phyloP scores from a whole-genome alignment of 2,888 invertebrate genomes.

The Drosophila pegasa region DNA sequence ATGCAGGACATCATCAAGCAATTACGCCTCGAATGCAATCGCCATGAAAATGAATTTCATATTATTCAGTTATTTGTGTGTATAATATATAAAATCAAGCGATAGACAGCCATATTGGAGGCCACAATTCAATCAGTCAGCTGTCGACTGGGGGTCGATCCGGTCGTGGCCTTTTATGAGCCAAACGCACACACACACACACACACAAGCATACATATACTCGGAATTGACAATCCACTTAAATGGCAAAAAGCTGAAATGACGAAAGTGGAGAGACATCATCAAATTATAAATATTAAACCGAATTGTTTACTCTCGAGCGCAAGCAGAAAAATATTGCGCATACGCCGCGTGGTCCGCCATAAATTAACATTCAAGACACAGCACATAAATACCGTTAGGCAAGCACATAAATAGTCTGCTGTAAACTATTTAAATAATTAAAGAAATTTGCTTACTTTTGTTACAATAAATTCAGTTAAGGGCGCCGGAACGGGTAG shows the following conservation, averaged over 20 bases:
- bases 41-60: not conserved
- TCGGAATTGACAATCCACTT: conserved; percentile 52
- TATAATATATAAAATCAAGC: not conserved
- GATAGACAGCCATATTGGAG: conserved; percentile 33
- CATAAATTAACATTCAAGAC: conserved; percentile 30
- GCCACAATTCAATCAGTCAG: conserved; percentile 64
- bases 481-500: too few species aligned
- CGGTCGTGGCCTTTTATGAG: conserved; percentile 47
- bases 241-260: conserved; percentile 38
- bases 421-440: not conserved
- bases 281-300: conserved; percentile 63
- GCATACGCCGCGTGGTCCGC: conserved; percentile 55
- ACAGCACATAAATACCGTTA: conserved; percentile 32
- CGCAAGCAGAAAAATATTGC: conserved; percentile 47
- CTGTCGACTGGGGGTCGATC: conserved; percentile 17
- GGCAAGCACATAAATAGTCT: not conserved
- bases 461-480: too few species aligned
- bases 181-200: not conserved
- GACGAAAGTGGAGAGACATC: conserved; percentile 38
- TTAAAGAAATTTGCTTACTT: not conserved
- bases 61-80: not conserved
- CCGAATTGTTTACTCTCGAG: conserved; percentile 44
- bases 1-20: not conserved
- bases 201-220: not conserved
- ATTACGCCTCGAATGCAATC: not conserved